Evolutionary conservation across 2,797 vertebrate genomes (phyloP).

Genomic region (Lutjanus argentimaculatus): DNA sequence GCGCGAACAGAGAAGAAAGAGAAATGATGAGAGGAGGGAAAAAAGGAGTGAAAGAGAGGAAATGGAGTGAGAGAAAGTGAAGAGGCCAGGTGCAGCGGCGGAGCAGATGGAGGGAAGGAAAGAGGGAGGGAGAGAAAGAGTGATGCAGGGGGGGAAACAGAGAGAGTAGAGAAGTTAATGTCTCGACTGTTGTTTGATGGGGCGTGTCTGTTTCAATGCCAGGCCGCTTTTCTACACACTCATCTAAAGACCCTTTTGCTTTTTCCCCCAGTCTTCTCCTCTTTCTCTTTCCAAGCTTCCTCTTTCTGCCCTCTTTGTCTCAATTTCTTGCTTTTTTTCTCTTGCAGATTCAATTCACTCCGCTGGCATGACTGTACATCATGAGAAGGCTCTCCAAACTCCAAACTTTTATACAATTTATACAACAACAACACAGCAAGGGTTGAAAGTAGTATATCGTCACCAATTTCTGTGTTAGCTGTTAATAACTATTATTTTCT

Average conservation of each 20-base stretch:
- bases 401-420: not conserved
- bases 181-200: constrained; percentile 80
- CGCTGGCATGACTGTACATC: constrained; percentile 23
- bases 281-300: constrained; percentile 43
- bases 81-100: constrained; percentile 78
- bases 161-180: constrained; percentile 74
- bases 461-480: not conserved
- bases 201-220: constrained; percentile 81
- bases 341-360: constrained; percentile 33
- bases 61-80: constrained; percentile 76
- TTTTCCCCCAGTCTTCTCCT: constrained; percentile 4
- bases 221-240: constrained; percentile 69
- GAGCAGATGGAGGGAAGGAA: constrained; percentile 75
- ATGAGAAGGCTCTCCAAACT: not conserved
- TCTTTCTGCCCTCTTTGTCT: constrained; percentile 42
- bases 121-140: constrained; percentile 66
- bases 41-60: constrained; percentile 64
- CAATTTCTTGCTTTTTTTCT: constrained; percentile 41
- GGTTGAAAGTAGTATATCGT: not conserved
- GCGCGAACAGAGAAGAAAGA: constrained; percentile 46
- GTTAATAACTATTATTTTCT: not conserved
- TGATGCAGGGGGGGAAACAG: constrained; percentile 60
- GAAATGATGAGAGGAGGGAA: constrained; percentile 57
- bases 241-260: constrained; percentile 61
- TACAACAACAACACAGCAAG: not conserved